Percentiles rank a stretch among this genome's conserved stretches.
phyloP scores from a whole-genome alignment of 2,113 vertebrate genomes.

The Romanogobio albipinnatus region DNA sequence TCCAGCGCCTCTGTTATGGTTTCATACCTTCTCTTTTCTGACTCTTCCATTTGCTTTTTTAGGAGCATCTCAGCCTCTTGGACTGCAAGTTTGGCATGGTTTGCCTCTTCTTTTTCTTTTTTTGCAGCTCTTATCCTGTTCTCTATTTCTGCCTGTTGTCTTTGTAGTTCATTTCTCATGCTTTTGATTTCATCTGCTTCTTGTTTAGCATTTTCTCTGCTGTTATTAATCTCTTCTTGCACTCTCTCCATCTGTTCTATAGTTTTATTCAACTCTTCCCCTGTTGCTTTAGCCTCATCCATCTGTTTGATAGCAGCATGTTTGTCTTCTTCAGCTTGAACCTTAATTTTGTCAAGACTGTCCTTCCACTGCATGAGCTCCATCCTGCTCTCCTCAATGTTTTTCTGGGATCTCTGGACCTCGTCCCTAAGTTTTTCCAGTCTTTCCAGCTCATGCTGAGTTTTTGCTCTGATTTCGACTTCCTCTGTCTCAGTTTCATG shows the following conservation, averaged over 20 bases:
- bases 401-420: conserved; percentile 42
- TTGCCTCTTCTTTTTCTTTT: conserved; percentile 13
- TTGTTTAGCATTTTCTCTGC: conserved; percentile 46
- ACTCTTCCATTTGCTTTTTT: conserved; percentile 44
- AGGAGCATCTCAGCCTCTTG: conserved; percentile 40
- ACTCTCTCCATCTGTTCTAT: conserved; percentile 34
- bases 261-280: conserved; percentile 31
- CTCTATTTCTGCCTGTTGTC: conserved; percentile 28
- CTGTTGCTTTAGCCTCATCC: conserved; percentile 32
- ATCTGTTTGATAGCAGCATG: conserved; percentile 20
- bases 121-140: conserved; percentile 15
- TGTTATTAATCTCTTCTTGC: conserved; percentile 40
- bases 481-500: conserved; percentile 38
- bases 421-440: conserved; percentile 49
- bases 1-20: conserved; percentile 36
- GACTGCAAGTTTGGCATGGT: conserved; percentile 3
- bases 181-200: conserved; percentile 51
- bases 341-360: conserved; percentile 45
- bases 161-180: conserved; percentile 37
- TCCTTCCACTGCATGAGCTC: conserved; percentile 34
- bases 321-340: conserved; percentile 38
- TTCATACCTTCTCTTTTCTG: conserved; percentile 50
- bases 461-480: conserved; percentile 33
- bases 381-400: conserved; percentile 39
- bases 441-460: conserved; percentile 30